phyloP scores from a whole-genome alignment of 2,888 invertebrate species.

The Nomada goodeniana region DNA sequence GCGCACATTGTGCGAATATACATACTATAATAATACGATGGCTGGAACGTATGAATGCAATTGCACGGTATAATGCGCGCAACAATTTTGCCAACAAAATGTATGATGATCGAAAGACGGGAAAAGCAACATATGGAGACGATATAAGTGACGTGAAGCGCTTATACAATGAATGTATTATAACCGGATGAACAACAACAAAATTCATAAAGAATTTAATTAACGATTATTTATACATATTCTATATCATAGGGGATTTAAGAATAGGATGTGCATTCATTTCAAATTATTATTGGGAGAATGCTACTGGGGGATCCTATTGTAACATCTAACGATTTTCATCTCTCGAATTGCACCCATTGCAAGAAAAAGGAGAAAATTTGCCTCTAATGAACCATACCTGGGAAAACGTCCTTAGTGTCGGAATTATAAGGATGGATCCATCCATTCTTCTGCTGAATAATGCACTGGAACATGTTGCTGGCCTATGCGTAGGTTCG shows the following conservation, averaged over 20 bases:
- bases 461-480: slow-evolving; percentile 92
- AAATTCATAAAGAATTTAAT: neutral
- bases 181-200: neutral
- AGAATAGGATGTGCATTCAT: too few relatives aligned
- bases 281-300: neutral
- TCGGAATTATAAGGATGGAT: slow-evolving; percentile 89
- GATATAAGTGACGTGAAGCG: neutral
- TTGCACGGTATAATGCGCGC: neutral
- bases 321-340: neutral
- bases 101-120: neutral
- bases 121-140: neutral
- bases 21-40: neutral
- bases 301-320: neutral
- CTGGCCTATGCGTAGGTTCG: slow-evolving; percentile 29
- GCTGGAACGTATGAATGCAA: neutral
- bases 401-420: slow-evolving; percentile 90
- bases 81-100: slow-evolving; percentile 16
- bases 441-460: slow-evolving; percentile 92
- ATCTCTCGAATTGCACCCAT: neutral
- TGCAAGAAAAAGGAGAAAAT: slow-evolving; percentile 9
- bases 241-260: too few relatives aligned
- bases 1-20: slow-evolving; percentile 9
- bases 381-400: slow-evolving; percentile 81
- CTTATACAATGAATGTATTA: slow-evolving; percentile 1
- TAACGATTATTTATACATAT: neutral